Evolutionary conservation across 2,113 vertebrate genomes (phyloP), one percentile per base, ranked within the genome.

Genomic region (Acanthochromis polyacanthus): DNA sequence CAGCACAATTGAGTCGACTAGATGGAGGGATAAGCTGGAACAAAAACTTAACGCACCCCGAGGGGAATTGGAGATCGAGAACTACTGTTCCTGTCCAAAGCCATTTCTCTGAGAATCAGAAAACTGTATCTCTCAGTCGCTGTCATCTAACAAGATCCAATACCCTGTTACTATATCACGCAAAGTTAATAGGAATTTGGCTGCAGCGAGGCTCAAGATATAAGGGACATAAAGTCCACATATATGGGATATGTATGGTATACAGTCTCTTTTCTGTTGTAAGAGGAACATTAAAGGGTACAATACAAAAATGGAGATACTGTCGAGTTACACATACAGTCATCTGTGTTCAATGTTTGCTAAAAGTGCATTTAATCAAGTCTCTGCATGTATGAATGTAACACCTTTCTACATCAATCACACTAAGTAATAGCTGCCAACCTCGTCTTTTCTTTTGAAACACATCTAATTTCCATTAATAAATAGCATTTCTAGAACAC

Each of bases 21-120:
- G 92, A 93, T 92, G 92, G 88, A 88, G 83, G 89, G 90, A 93
- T 93, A 92, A 90, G 87, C 87, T 93, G 91, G 89, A 93, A 92
- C 90, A 91, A 93, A 93, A 93, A 91, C 88, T 82, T 89, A 89
- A 88, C 87, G 90, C 85, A 89, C 85, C 87, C 84, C 10, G 50
- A 73, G 83, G 89, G 84, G 87, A 86, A 85, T 78, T 80, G 84
- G 83, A 82, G 89, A 90, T 89, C 66, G 81, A 89, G 90, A 90
- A 90, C 75, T 85, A 86, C 86, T 89, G 89, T 91, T 93, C 90
- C 82, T 87, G 90, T 91, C 91, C 85, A 78, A 90, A 90, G 85
- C 86, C 79, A 89, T 90, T 92, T 91, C 86, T 90, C 79, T 77
- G 85, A 87, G 84, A 92, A 90, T 92, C 88, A 91, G 74, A 85